Conservation (phyloP, 1,140 invertebrate species). For the Aphidius ervi region DNA sequence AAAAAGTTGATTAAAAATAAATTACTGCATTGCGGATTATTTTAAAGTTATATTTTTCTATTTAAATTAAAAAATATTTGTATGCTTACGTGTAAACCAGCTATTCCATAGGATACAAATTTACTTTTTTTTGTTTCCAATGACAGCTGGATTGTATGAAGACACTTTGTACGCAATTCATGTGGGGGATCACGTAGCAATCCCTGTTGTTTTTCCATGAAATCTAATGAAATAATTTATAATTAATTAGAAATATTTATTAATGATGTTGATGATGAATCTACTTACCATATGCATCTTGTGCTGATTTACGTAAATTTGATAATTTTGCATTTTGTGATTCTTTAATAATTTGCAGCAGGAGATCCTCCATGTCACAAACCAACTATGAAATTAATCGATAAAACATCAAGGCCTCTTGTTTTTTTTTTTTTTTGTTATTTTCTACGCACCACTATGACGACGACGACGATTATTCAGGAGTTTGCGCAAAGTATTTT, state of each 20-base stretch:
- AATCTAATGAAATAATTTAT: slow-evolving; percentile 56
- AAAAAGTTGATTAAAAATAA: neutral
- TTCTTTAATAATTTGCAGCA: slow-evolving; percentile 74
- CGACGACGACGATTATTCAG: neutral
- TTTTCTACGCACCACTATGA: neutral
- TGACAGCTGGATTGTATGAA: slow-evolving; percentile 77
- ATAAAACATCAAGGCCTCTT: slow-evolving; percentile 29
- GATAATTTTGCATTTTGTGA: slow-evolving; percentile 69
- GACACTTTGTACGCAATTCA: slow-evolving; percentile 77
- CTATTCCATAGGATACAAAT: slow-evolving; percentile 74
- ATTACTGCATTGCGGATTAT: neutral
- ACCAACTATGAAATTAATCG: slow-evolving; percentile 45
- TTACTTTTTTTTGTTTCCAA: slow-evolving; percentile 82
- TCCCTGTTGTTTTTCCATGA: slow-evolving; percentile 76
- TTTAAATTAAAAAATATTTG: slow-evolving; percentile 35
- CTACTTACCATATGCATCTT: slow-evolving; percentile 71
- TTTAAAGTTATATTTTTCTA: neutral
- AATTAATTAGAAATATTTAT: slow-evolving; percentile 27
- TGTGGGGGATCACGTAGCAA: slow-evolving; percentile 74
- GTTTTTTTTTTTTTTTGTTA: slow-evolving; percentile 13
- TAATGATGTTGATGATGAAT: slow-evolving; percentile 13
- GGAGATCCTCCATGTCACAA: slow-evolving; percentile 73
- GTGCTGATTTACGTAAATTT: slow-evolving; percentile 68
- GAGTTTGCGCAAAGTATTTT: slow-evolving; percentile 13
- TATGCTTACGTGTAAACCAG: slow-evolving; percentile 72